Percentiles rank a stretch among this genome's conserved stretches.
These are phyloP conservation scores for Ormyrus labotus DNA, from an alignment of 2,888 invertebrate genomes.

Conservation along the genomic window DNA sequence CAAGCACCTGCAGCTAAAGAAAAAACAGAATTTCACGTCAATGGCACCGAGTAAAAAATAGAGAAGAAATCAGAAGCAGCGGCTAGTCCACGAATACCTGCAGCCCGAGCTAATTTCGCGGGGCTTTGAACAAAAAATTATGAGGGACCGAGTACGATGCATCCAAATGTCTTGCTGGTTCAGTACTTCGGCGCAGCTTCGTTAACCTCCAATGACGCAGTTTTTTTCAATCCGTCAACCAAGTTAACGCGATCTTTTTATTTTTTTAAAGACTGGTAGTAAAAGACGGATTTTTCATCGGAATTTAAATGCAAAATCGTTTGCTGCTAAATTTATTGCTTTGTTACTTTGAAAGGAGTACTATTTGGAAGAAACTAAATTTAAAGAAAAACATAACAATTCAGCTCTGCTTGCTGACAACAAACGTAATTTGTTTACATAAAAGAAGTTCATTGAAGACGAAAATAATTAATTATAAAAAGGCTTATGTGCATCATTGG, in stretches of 20 bases:
- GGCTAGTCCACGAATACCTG: not conserved
- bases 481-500: not conserved
- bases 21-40: not conserved
- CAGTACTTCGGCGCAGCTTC: not conserved
- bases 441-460: not conserved
- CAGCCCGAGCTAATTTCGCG: conserved; percentile 1
- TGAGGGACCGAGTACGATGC: not conserved
- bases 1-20: conserved; percentile 6
- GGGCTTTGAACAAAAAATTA: conserved; percentile 20
- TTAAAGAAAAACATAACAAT: too few species aligned
- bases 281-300: too few species aligned
- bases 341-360: too few species aligned
- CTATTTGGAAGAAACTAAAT: too few species aligned
- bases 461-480: not conserved
- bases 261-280: too few species aligned
- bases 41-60: not conserved
- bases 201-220: not conserved
- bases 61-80: not conserved
- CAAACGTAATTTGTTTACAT: too few species aligned
- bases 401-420: too few species aligned
- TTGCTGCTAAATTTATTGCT: too few species aligned
- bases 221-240: not conserved
- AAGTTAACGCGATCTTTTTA: too few species aligned
- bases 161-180: conserved; percentile 1
- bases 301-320: too few species aligned